Evolutionary conservation across 1,140 invertebrate genomes (phyloP).

Genomic region (Drosophila gunungcola): DNA sequence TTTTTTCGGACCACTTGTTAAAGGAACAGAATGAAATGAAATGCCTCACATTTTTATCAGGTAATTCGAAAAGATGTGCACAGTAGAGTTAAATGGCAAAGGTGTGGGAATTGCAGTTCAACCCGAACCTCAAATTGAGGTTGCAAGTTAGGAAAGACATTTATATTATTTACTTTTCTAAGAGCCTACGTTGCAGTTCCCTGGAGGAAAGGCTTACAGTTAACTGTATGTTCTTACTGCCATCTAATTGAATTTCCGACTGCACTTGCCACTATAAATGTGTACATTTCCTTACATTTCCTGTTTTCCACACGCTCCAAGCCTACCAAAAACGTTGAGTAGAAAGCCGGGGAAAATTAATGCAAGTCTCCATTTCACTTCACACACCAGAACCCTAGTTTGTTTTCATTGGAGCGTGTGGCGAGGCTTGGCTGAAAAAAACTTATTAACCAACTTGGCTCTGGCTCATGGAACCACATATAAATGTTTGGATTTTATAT

Average conservation of each 20-base stretch:
- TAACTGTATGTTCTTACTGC: slow-evolving; percentile 30
- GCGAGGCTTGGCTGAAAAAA: slow-evolving; percentile 12
- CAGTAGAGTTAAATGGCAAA: slow-evolving; percentile 10
- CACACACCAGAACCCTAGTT: slow-evolving; percentile 13
- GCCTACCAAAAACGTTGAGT: slow-evolving; percentile 1
- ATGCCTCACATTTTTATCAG: slow-evolving; percentile 8
- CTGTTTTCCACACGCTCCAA: slow-evolving; percentile 44
- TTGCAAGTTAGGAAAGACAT: not conserved
- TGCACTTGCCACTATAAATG: slow-evolving; percentile 40
- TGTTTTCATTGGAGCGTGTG: slow-evolving; percentile 9
- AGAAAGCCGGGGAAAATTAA: slow-evolving; percentile 20
- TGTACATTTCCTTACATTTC: slow-evolving; percentile 70
- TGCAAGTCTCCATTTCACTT: slow-evolving; percentile 24
- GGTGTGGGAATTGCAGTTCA: slow-evolving; percentile 2
- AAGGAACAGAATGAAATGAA: slow-evolving; percentile 5
- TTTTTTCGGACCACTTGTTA: not conserved
- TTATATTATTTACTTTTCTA: not conserved
- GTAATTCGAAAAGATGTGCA: not conserved
- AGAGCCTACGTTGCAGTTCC: slow-evolving; percentile 1
- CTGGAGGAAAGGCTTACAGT: slow-evolving; percentile 1
- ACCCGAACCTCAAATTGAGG: not conserved
- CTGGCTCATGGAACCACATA: slow-evolving; percentile 8
- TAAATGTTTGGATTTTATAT: no score
- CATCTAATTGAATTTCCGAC: slow-evolving; percentile 64
- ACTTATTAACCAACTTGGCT: slow-evolving; percentile 36